Percentiles rank a stretch among this genome's conserved stretches.
phyloP scores from a whole-genome alignment of 2,888 invertebrate species.

The Lydus trimaculatus region DNA sequence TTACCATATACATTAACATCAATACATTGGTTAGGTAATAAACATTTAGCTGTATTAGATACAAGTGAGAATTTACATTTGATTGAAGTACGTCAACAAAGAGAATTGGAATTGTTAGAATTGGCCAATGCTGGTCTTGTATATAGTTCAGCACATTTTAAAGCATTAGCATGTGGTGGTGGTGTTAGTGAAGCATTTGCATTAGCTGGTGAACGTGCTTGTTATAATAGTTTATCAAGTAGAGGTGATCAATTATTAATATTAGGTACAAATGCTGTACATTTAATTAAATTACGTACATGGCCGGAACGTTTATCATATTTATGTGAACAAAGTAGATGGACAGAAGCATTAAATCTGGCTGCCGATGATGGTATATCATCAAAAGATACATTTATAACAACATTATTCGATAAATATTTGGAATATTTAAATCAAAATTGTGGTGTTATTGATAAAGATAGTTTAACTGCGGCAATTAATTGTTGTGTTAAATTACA shows the following conservation, averaged over 20 bases:
- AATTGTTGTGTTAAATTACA: slow-evolving; percentile 61
- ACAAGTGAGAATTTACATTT: slow-evolving; percentile 85
- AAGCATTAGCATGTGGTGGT: slow-evolving; percentile 94
- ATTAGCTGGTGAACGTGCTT: slow-evolving; percentile 74
- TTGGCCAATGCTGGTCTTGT: slow-evolving; percentile 82
- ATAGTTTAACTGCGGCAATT: slow-evolving; percentile 61
- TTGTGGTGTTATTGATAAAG: slow-evolving; percentile 56
- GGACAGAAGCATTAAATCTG: slow-evolving; percentile 66
- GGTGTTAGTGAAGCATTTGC: slow-evolving; percentile 86
- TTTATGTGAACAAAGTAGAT: slow-evolving; percentile 66
- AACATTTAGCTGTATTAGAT: slow-evolving; percentile 86
- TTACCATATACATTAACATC: slow-evolving; percentile 76
- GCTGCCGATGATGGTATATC: slow-evolving; percentile 63
- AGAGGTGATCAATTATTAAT: slow-evolving; percentile 74
- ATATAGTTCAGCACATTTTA: slow-evolving; percentile 86
- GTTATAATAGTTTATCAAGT: slow-evolving; percentile 75
- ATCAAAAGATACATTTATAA: slow-evolving; percentile 54
- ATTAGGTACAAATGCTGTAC: slow-evolving; percentile 70
- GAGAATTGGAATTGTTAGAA: slow-evolving; percentile 85
- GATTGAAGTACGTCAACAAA: slow-evolving; percentile 87
- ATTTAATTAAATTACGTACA: slow-evolving; percentile 68
- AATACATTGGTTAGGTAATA: slow-evolving; percentile 82
- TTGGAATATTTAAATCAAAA: slow-evolving; percentile 60
- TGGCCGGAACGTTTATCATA: slow-evolving; percentile 74
- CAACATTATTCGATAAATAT: slow-evolving; percentile 56